Evolutionary conservation across 2,888 invertebrate genomes (phyloP).

Genomic region (Rhorus exstirpatorius): DNA sequence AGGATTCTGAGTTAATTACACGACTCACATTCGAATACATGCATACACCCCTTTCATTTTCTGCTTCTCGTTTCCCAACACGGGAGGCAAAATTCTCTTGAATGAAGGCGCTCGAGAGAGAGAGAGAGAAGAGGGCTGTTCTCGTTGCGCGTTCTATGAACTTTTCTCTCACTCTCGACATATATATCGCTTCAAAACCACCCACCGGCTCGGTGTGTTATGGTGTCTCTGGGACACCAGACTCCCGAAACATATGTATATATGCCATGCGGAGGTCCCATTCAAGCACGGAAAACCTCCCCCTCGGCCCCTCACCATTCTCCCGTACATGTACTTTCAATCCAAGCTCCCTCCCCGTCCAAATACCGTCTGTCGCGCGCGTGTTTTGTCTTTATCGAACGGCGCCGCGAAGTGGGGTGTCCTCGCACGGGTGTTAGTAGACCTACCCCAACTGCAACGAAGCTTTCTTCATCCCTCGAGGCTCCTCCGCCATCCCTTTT

Average conservation of each 20-base stretch:
- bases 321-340: conserved; percentile 60
- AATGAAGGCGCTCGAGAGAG: conserved; percentile 32
- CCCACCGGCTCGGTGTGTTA: conserved; percentile 51
- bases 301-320: conserved; percentile 49
- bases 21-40: not conserved
- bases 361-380: conserved; percentile 59
- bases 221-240: conserved; percentile 65
- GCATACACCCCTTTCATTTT: not conserved
- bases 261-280: conserved; percentile 67
- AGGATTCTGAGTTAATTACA: too few relatives aligned
- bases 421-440: conserved; percentile 20
- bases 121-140: conserved; percentile 4
- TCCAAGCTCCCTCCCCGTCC: conserved; percentile 60
- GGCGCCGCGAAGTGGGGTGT: not conserved
- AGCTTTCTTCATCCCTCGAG: conserved; percentile 25
- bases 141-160: not conserved
- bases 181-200: not conserved
- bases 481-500: conserved; percentile 12
- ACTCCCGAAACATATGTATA: conserved; percentile 58
- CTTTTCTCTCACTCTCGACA: conserved; percentile 29
- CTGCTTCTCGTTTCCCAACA: conserved; percentile 1
- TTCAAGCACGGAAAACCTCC: conserved; percentile 70
- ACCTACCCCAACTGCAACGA: conserved; percentile 70
- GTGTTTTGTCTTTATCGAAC: conserved; percentile 50
- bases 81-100: conserved; percentile 33